Base-by-base conservation (phyloP, 2,888 invertebrate genomes). In the Aquatica leii region DNA sequence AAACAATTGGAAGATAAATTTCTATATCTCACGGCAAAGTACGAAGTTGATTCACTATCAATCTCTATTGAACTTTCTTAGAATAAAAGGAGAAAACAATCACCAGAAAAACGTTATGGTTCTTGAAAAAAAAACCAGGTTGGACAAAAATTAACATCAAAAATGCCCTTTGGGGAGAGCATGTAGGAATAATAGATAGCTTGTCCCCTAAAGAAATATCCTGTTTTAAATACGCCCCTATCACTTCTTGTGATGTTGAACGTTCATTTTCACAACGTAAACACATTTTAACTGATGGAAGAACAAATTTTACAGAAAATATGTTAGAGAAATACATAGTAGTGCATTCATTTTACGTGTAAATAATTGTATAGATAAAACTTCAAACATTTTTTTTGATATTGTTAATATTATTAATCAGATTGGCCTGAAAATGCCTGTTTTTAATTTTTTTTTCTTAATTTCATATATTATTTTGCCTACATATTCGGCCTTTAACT, bases 181-280 rank as follows among this genome's bases (percentile, higher is more conserved):
- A 14, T 41, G 43, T 41, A 41, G 43, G 43, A 41, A 41, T 41
- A 41, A 41, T 41, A 14, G 43, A 41, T 41, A 41, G 43, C 43
- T 41, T 5, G 43, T 41, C 43, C 43, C 43, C 43, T 41, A 41
- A 41, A 8, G 43, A 41, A 41, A 14, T 41, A 41, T 41, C 43
- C 43, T 41, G 14, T 41, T 41, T 41, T n/a, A n/a, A 41, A 41
- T 41, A 34, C n/a, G n/a, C n/a, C n/a, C n/a, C n/a, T n/a, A n/a
- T n/a, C n/a, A n/a, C n/a, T n/a, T n/a, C n/a, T n/a, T n/a, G n/a
- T n/a, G n/a, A n/a, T n/a, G n/a, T n/a, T n/a, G n/a, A n/a, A n/a
- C n/a, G n/a, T 14, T 14, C 12, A 43, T 40, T 40, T 40, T 43
- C 41, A 15, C 1, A 43, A n/a, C 40, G 14, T n/a, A n/a, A 40